Conservation (phyloP, 2,888 invertebrate genomes). For the Zele albiditarsus region DNA sequence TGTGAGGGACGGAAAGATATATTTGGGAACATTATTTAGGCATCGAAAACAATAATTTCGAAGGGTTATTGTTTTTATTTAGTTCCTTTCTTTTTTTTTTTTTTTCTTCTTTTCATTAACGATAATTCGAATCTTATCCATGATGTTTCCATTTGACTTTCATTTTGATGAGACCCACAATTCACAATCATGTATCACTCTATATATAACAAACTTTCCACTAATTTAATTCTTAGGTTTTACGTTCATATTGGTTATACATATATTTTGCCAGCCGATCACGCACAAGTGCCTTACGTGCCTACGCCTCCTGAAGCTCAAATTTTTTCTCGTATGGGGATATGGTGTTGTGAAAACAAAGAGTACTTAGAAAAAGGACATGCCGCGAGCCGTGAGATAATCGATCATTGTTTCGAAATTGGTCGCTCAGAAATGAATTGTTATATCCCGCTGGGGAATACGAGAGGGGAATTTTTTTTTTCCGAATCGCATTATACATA, state of each 20-base stretch:
- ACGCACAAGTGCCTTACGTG: conserved; percentile 9
- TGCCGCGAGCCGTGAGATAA: background rate
- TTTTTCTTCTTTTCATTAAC: background rate
- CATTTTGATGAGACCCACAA: background rate
- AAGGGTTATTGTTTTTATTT: background rate
- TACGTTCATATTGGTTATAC: background rate
- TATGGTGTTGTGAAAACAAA: background rate
- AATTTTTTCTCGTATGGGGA: background rate
- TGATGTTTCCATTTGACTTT: background rate
- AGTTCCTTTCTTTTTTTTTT: background rate
- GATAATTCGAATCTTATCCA: conserved; percentile 16
- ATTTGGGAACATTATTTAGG: background rate
- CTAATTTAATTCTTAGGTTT: background rate
- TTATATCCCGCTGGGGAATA: too few species aligned
- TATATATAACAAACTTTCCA: background rate
- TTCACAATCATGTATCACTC: background rate
- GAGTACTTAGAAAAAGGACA: background rate
- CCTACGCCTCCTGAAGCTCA: background rate
- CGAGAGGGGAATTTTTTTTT: too few species aligned
- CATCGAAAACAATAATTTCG: background rate
- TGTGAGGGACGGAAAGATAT: background rate
- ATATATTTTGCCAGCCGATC: background rate
- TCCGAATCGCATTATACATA: background rate
- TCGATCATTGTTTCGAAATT: background rate
- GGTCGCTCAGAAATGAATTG: too few species aligned